Base-by-base conservation (phyloP, 2,888 invertebrate species). In the Brenthis daphne region DNA sequence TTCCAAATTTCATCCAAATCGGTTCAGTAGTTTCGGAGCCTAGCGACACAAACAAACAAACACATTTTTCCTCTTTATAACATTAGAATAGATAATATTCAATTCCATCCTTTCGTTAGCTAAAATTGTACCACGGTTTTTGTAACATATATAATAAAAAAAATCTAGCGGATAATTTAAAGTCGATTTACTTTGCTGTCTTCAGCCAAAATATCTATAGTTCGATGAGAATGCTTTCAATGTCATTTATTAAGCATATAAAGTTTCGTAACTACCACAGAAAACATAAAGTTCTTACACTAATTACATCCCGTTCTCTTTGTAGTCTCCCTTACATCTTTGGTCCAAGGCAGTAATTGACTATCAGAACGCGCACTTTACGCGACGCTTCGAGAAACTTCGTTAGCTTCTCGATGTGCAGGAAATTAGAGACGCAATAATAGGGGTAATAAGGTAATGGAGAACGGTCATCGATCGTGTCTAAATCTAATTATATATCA, bases 391-490 rank as follows among this genome's bases (percentile, higher is more conserved):
- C 73, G 74, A 82, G 85, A 84, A 92, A 92, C 90, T 92, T 87
- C 80, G 89, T 92, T 92, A 92, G 80, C 86, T 84, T 69, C 83
- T 82, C 88, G 85, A 87, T 85, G 85, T 85, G 84, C 88, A 89
- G 89, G 89, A 87, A 91, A 92, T 92, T 90, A 90, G 88, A 90
- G 89, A 90, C 90, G 87, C 81, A 88, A 89, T 92, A 90, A 92
- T 88, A 79, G 85, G 84, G 81, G 87, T 92, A 91, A 90, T 89
- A 85, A 87, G 86, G 79, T 91, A 92, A 92, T 92, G 87, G 90
- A 87, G 76, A 70, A 74, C 37, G 90, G 91, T 90, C 91, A 91
- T 87, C 74, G 79, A 73, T 76, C 77, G 80, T 75, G 80, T 77
- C 68, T 72, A 84, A 83, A 92, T 89, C 79, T 79, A 85, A 90